Evolutionary conservation across 2,797 vertebrate species (phyloP).

Genomic region (Cirrhinus mrigala): DNA sequence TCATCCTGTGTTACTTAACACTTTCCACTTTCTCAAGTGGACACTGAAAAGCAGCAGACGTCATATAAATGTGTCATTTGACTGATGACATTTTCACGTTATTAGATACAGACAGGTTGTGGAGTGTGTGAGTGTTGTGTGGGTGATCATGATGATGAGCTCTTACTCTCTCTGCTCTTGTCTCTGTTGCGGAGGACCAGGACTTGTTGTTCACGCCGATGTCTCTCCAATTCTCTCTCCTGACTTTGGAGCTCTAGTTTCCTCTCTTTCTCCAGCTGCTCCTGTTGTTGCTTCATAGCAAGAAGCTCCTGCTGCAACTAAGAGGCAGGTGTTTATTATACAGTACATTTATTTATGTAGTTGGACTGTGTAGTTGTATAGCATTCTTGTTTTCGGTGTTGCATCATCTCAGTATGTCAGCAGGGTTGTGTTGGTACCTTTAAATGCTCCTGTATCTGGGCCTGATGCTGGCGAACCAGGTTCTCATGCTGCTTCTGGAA

Average conservation of each 20-base stretch:
- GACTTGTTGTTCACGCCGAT: constrained; percentile 91
- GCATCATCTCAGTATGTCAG: background rate
- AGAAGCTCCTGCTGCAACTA: constrained; percentile 99
- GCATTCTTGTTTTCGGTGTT: constrained; percentile 1
- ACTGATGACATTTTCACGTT: constrained; percentile 13
- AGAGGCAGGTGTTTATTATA: constrained; percentile 52
- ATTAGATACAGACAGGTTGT: constrained; percentile 55
- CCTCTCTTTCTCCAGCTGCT: constrained; percentile 95
- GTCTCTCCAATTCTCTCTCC: constrained; percentile 95
- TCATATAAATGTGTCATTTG: constrained; percentile 25
- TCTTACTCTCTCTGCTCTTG: constrained; percentile 96
- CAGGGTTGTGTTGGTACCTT: constrained; percentile 83
- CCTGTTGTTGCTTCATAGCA: constrained; percentile 97
- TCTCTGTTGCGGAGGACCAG: constrained; percentile 91
- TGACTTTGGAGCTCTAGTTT: constrained; percentile 95
- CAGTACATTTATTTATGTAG: background rate
- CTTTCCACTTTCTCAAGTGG: background rate
- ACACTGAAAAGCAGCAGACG: background rate
- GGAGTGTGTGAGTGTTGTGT: constrained; percentile 30
- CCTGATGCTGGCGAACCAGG: constrained; percentile 96
- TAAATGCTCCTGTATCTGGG: constrained; percentile 98
- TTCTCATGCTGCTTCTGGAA: constrained; percentile 99
- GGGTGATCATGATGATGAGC: constrained; percentile 57
- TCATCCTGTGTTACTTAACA: background rate
- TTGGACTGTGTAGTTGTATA: background rate